Evolutionary conservation across 2,113 vertebrate species (phyloP).

Genomic region (Caloenas nicobarica): DNA sequence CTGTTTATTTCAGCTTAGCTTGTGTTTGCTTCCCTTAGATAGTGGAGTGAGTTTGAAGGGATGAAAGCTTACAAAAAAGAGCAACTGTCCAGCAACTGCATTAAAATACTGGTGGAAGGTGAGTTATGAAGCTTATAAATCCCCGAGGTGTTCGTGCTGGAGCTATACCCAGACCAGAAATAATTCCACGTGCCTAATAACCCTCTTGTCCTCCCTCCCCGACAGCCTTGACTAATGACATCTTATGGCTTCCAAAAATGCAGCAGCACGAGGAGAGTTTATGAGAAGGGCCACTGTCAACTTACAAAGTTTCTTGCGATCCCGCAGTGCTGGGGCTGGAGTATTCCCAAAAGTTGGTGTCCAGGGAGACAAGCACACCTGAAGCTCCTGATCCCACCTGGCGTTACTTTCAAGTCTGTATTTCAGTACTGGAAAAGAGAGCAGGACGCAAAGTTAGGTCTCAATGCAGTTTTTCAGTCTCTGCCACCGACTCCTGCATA

Average conservation of each 20-base stretch:
- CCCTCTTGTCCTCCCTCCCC: neutral
- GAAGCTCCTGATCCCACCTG: neutral
- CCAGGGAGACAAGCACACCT: rapidly evolving
- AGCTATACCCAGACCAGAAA: neutral
- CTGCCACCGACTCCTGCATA: neutral
- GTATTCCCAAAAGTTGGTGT: neutral
- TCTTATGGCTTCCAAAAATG: neutral
- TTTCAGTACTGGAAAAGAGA: neutral
- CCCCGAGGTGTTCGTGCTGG: neutral
- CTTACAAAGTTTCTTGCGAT: neutral
- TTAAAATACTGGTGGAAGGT: neutral
- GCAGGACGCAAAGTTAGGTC: neutral
- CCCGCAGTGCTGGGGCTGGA: neutral
- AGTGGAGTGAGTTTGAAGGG: neutral
- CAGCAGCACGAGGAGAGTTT: rapidly evolving
- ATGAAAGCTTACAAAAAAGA: neutral
- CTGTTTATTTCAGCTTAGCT: slow-evolving; percentile 9
- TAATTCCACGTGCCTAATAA: neutral
- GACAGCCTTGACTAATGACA: neutral
- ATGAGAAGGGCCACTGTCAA: neutral
- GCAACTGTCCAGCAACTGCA: neutral
- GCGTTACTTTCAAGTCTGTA: neutral
- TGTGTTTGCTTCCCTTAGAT: neutral
- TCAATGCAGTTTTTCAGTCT: neutral
- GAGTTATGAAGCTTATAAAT: neutral